Evolutionary conservation across 2,797 vertebrate species (phyloP).

Genomic region (Danio jaintianensis): DNA sequence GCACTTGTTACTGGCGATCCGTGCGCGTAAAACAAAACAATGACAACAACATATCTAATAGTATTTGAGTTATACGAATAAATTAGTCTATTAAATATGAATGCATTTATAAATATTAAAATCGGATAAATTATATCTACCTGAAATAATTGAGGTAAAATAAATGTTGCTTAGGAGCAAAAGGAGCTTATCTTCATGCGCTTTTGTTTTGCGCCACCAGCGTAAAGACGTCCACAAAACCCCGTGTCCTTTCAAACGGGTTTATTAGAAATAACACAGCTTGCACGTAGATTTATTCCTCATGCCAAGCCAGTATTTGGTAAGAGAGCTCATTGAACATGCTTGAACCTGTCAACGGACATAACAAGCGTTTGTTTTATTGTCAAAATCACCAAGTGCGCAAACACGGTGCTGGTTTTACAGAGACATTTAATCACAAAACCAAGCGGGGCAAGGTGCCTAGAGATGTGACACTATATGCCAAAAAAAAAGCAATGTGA

Average conservation of each 20-base stretch:
- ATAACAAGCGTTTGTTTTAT: slow-evolving; percentile 18
- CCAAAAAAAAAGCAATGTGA: background rate
- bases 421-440: background rate
- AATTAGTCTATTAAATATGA: background rate
- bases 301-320: background rate
- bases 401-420: slow-evolving; percentile 7
- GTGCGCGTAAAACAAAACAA: background rate
- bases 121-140: background rate
- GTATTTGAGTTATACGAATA: background rate
- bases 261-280: slow-evolving; percentile 7
- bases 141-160: slow-evolving; percentile 13
- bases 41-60: background rate
- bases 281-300: slow-evolving; percentile 3
- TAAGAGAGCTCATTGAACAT: slow-evolving; percentile 2
- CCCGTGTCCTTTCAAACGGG: background rate
- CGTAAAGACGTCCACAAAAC: background rate
- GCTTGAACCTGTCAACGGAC: slow-evolving; percentile 38
- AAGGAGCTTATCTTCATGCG: slow-evolving; percentile 13
- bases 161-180: slow-evolving; percentile 1
- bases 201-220: slow-evolving; percentile 38
- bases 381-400: slow-evolving; percentile 23
- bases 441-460: background rate
- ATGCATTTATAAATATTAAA: slow-evolving; percentile 1
- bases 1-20: background rate
- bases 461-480: background rate